Base-by-base conservation (phyloP, 2,888 invertebrate species). In the Epistrophe eligans region DNA sequence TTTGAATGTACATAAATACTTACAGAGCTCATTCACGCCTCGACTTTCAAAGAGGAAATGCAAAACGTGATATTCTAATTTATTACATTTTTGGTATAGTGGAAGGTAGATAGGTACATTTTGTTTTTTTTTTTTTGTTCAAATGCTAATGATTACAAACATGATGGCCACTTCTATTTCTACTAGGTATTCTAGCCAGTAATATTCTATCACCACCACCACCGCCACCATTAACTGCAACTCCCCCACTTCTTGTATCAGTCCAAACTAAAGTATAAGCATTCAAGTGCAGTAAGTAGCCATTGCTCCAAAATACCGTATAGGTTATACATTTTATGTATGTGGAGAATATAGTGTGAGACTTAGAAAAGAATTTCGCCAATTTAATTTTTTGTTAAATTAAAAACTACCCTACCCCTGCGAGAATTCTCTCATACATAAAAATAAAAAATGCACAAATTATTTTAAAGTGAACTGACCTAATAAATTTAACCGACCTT, bases 21-120 rank as follows among this genome's bases (percentile, higher is more conserved):
- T 38, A 35, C 17, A 66, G 38, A 38, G 17, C 50, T 55, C 58
- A 72, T 58, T 71, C 19, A 66, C 64, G 38, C 64, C 35, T 67
- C 70, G 24, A 70, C 60, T 73, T 77, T 50, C 71, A 55, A 10
- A 55, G 72, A 89, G 88, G 88, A 88, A 84, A 88, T 84, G 84
- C 89, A 85, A 83, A 88, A 80, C 88, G 89, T 88, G 89, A 88
- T 85, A 82, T 83, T 88, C 88, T 80, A 88, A 84, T 38, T 55
- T 60, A 13, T 77, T 71, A 77, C 74, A 73, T 60, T 55, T 32
- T 32, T n/a, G 55, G 55, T 24, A 24, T 55, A 55, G 52, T 13
- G 4, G 64, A 7, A 77, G 70, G 72, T 79, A 72, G 62, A n/a
- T 1, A 6, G 17, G 48, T 10, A 19, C 50, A 17, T 24, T 77